Percentiles rank a stretch among this genome's conserved stretches.
Evolutionary conservation across 2,113 vertebrate genomes (phyloP).

Genomic region (Smithornis capensis): DNA sequence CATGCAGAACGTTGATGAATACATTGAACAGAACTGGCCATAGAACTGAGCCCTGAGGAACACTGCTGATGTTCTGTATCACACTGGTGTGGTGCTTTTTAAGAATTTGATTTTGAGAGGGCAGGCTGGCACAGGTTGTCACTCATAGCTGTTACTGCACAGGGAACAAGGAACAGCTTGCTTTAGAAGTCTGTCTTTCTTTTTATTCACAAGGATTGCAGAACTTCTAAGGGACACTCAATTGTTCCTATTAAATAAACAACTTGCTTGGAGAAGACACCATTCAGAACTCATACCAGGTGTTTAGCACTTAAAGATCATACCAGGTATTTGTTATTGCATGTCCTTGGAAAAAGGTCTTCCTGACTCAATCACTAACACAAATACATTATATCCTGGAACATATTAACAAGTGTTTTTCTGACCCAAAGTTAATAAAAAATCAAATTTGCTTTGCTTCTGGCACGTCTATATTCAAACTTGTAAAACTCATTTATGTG

Average conservation of each 20-base stretch:
- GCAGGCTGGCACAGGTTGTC: background rate
- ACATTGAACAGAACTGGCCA: background rate
- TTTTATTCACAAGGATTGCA: background rate
- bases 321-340: accelerated
- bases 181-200: background rate
- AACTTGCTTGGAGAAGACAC: background rate
- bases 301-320: background rate
- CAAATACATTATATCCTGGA: background rate
- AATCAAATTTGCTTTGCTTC: background rate
- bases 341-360: background rate
- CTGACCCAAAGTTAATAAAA: background rate
- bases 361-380: background rate
- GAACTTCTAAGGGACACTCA: background rate
- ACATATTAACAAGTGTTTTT: background rate
- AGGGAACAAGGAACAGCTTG: background rate
- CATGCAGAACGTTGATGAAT: background rate
- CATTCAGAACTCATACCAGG: background rate
- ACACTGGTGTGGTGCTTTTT: background rate
- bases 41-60: background rate
- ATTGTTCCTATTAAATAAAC: background rate
- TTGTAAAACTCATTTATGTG: background rate
- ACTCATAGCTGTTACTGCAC: background rate
- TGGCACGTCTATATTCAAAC: background rate
- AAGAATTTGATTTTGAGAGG: background rate
- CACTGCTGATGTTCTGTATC: background rate